These are phyloP conservation scores for Lutjanus erythropterus DNA, from an alignment of 2,113 vertebrate species.

Conservation along the genomic window DNA sequence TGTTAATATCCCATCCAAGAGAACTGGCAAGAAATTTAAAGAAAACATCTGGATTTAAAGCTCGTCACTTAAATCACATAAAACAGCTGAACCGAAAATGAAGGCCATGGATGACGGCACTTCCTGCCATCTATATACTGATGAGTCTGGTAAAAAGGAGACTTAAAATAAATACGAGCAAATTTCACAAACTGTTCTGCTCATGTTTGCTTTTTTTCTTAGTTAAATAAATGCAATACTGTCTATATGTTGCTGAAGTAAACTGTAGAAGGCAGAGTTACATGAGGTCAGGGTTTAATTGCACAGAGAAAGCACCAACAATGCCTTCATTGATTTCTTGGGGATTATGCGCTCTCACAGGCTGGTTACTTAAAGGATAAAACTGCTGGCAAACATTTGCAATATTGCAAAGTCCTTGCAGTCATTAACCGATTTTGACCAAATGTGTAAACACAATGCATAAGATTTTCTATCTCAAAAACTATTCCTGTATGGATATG, in stretches of 20 bases:
- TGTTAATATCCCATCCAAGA: background rate
- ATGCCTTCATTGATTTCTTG: slow-evolving; percentile 43
- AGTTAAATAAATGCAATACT: background rate
- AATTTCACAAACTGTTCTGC: background rate
- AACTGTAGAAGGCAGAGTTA: background rate
- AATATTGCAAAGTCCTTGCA: background rate
- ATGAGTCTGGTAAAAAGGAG: background rate
- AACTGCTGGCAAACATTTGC: slow-evolving; percentile 1
- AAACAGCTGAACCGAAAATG: background rate
- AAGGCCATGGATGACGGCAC: background rate
- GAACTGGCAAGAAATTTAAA: slow-evolving; percentile 3
- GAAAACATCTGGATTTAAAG: slow-evolving; percentile 34
- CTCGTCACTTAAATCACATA: background rate
- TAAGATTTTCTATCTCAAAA: background rate
- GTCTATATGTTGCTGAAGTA: background rate
- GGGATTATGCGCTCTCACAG: slow-evolving; percentile 19
- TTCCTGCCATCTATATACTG: background rate
- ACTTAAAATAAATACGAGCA: too few relatives aligned
- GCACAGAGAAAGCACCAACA: slow-evolving; percentile 30
- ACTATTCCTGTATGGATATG: background rate
- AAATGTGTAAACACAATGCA: accelerated
- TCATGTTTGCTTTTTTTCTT: background rate
- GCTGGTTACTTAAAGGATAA: slow-evolving; percentile 27
- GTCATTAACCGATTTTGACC: background rate
- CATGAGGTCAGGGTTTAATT: slow-evolving; percentile 21